Percentiles rank a stretch among this genome's conserved stretches.
These are phyloP conservation scores for Larimichthys crocea DNA, from an alignment of 2,113 vertebrate species.

Conservation along the genomic window DNA sequence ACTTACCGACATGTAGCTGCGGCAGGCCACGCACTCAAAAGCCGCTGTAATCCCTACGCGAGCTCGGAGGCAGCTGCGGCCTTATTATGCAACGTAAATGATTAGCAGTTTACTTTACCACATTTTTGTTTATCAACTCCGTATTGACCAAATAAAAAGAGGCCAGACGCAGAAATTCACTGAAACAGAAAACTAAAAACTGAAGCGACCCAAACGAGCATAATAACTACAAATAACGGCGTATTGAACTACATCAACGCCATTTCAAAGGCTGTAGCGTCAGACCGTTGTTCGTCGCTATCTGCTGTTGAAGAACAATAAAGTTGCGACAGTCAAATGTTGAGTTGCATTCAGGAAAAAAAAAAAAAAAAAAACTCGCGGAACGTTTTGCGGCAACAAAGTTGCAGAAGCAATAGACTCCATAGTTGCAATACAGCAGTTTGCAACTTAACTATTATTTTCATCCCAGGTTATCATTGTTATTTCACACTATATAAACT, in stretches of 20 bases:
- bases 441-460: neutral
- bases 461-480: neutral
- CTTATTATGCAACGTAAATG: constrained; percentile 76
- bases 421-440: too few relatives aligned
- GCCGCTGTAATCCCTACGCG: constrained; percentile 73
- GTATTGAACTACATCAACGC: constrained; percentile 74
- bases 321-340: constrained; percentile 66
- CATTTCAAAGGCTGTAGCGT: constrained; percentile 82
- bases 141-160: constrained; percentile 11
- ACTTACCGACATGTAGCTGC: constrained; percentile 74
- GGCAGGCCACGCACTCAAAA: constrained; percentile 61
- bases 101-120: constrained; percentile 58
- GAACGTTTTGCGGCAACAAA: neutral
- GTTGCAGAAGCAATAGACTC: neutral
- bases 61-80: constrained; percentile 75
- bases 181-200: constrained; percentile 13
- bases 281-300: constrained; percentile 75
- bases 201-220: constrained; percentile 42
- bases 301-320: constrained; percentile 77
- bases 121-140: constrained; percentile 62
- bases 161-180: constrained; percentile 9
- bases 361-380: neutral
- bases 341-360: constrained; percentile 26
- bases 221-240: constrained; percentile 66
- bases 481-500: neutral